Evolutionary conservation across 2,888 invertebrate species (phyloP).

Genomic region (Apamea epomidion): DNA sequence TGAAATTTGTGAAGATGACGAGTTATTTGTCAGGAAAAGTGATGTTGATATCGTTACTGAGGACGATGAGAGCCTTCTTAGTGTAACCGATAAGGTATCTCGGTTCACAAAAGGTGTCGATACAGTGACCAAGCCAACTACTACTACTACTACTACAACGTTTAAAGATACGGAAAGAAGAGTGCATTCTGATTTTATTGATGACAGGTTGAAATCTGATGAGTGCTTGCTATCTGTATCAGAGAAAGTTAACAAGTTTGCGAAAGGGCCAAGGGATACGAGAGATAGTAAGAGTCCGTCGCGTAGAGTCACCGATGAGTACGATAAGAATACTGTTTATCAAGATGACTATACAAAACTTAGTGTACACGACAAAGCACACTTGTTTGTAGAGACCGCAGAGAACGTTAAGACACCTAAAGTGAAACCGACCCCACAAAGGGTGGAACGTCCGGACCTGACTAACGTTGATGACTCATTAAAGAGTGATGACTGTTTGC

Average conservation of each 20-base stretch:
- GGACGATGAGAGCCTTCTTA: conserved; percentile 88
- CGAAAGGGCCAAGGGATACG: conserved; percentile 83
- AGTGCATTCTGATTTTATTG: conserved; percentile 88
- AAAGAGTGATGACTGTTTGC: conserved; percentile 90
- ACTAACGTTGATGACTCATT: conserved; percentile 90
- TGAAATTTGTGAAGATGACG: conserved; percentile 89
- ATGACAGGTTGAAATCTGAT: conserved; percentile 89
- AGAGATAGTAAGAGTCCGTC: conserved; percentile 83
- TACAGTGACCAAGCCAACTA: conserved; percentile 76
- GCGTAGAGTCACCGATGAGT: conserved; percentile 84
- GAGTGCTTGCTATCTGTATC: conserved; percentile 92
- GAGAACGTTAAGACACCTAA: conserved; percentile 88
- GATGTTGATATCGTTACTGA: conserved; percentile 80
- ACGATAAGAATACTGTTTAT: conserved; percentile 90
- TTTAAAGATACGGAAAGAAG: conserved; percentile 81
- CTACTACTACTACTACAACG: conserved; percentile 73
- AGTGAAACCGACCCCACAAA: conserved; percentile 78
- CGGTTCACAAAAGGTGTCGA: conserved; percentile 86
- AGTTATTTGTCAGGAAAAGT: conserved; percentile 82
- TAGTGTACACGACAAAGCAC: conserved; percentile 92
- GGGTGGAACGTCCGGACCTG: conserved; percentile 88
- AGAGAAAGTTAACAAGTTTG: conserved; percentile 93
- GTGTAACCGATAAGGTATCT: conserved; percentile 90
- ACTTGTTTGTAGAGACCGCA: conserved; percentile 91
- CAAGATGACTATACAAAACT: conserved; percentile 88